Evolutionary conservation across 2,888 invertebrate genomes (phyloP).

Genomic region (Hydropsyche betteni): DNA sequence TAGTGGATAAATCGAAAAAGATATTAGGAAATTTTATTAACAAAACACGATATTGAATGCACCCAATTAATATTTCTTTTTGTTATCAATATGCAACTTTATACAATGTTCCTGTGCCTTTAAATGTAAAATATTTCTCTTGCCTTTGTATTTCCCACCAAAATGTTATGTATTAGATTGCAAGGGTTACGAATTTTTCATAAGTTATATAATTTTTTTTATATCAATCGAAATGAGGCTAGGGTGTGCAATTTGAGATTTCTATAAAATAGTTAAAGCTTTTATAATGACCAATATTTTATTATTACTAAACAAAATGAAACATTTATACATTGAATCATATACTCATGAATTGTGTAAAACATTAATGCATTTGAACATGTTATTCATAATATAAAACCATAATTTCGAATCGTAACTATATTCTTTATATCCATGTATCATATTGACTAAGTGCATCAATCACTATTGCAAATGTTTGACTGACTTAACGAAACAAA

Average conservation of each 20-base stretch:
- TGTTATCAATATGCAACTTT: conserved; percentile 5
- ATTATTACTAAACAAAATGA: neutral
- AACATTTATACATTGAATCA: too few relatives aligned
- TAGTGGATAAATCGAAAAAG: conserved; percentile 68
- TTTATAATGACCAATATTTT: conserved; percentile 27
- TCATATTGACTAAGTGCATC: too few relatives aligned
- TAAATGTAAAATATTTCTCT: conserved; percentile 30
- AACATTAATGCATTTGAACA: too few relatives aligned
- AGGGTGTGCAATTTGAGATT: conserved; percentile 36
- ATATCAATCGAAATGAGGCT: conserved; percentile 20
- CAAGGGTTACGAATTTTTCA: neutral
- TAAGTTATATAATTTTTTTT: conserved; percentile 6
- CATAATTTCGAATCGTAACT: too few relatives aligned
- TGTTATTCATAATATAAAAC: too few relatives aligned
- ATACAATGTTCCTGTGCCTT: conserved; percentile 31
- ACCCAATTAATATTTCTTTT: neutral
- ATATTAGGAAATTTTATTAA: neutral
- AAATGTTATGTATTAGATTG: neutral
- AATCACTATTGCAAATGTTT: too few relatives aligned
- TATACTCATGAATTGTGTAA: too few relatives aligned
- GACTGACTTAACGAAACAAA: too few relatives aligned
- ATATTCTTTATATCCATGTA: too few relatives aligned
- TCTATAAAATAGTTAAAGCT: neutral
- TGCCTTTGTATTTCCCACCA: conserved; percentile 36
- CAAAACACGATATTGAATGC: neutral